Base-by-base conservation (phyloP, 2,888 invertebrate species). In the Drosophila birchii region DNA sequence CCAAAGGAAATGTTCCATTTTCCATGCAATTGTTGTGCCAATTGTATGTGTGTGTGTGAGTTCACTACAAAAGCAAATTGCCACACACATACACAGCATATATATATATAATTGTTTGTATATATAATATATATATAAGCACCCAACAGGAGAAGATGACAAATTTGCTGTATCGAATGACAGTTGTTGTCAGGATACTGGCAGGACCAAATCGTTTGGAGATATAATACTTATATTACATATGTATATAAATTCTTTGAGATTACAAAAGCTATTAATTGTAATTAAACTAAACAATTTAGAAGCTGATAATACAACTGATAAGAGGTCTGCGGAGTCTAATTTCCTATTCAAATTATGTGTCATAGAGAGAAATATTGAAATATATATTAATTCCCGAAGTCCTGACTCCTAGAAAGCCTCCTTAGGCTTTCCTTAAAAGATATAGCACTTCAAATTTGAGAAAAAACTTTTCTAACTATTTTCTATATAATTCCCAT, bases 1-100 rank as follows among this genome's bases (percentile, higher is more conserved):
- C 68, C 73, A 76, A 86, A 79, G 80, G 86, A 83, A 83, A 83
- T 87, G 86, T 78, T 59, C 44, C 68, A 85, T 75, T 83, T 80
- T 58, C 66, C 86, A 68, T 62, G 75, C 44, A 32, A 45, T 16
- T 67, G 38, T 55, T 63, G 41, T 57, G 72, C n/a, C 34, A 26
- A 26, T 41, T 58, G 41, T 11, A 11, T 41, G 41, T 11, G 16
- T 39, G 38, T 38, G 39, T 41, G 44, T 38, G 39, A 32, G 51
- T 9, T 26, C n/a, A 38, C 23, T 29, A 59, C 62, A 60, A 38
- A 60, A 62, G 60, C 36, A 45, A 60, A 61, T 44, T 61, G 34
- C 43, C 60, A 18, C 59, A 36, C 43, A 29, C 59, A 32, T n/a
- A 5, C 0, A 29, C 5, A 29, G 29, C 29, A 55, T 23, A 34